A percentile compares a stretch with the other conserved stretches of the same genome.
Evolutionary conservation across 2,797 vertebrate species (phyloP).

Genomic region (Acipenser ruthenus): DNA sequence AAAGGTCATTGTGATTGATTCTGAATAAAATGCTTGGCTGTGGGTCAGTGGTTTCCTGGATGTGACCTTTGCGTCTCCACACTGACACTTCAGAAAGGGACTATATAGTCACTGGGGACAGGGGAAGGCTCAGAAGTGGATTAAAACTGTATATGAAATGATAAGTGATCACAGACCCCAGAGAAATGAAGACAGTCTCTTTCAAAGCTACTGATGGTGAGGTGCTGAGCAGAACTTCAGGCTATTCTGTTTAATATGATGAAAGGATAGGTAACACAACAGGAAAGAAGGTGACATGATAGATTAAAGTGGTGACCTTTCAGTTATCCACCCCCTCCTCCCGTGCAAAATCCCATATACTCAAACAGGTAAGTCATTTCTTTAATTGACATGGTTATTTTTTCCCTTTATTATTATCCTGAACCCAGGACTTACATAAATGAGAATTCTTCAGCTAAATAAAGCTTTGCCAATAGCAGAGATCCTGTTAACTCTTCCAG

Average conservation of each 20-base stretch:
- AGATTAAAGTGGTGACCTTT: neutral
- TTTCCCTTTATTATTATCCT: too few species aligned
- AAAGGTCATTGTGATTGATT: conserved; percentile 41
- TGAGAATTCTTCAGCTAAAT: too few species aligned
- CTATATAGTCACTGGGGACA: neutral
- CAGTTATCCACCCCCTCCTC: neutral
- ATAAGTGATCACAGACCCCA: conserved; percentile 1
- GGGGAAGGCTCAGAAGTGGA: neutral
- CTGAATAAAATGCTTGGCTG: conserved; percentile 34
- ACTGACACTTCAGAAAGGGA: neutral
- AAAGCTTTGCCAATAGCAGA: too few species aligned
- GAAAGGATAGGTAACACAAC: neutral
- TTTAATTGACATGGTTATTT: too few species aligned
- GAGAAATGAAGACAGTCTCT: neutral
- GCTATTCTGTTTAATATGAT: conserved; percentile 1
- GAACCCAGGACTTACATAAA: too few species aligned
- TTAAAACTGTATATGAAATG: neutral
- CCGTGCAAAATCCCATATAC: too few species aligned
- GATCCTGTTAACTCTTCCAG: too few species aligned
- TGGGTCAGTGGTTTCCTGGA: conserved; percentile 28
- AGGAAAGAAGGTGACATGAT: neutral
- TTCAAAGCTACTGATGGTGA: neutral
- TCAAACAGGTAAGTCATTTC: too few species aligned
- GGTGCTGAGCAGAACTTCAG: neutral
- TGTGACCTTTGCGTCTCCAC: conserved; percentile 8